A percentile compares a stretch with the other conserved stretches of the same genome.
Conservation (phyloP, 2,888 invertebrate species). For the Dinocampus coccinellae region DNA sequence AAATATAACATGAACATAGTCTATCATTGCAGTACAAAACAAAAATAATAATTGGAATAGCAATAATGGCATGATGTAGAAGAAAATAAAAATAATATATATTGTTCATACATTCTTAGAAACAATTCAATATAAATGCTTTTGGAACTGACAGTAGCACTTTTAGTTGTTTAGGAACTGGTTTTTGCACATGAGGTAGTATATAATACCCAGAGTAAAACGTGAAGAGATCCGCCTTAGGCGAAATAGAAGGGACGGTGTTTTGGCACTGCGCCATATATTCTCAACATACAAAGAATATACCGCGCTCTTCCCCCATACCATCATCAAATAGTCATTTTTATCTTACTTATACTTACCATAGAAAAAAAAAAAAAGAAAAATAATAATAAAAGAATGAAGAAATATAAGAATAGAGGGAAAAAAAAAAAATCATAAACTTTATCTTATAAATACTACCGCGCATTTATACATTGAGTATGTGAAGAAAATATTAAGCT, state of each 20-base stretch:
- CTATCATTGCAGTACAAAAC: neutral
- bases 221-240: conserved; percentile 50
- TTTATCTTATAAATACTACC: too few relatives aligned
- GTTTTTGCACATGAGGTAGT: conserved; percentile 62
- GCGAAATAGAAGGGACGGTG: conserved; percentile 50
- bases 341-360: conserved; percentile 40
- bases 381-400: neutral
- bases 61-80: neutral
- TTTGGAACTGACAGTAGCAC: conserved; percentile 45
- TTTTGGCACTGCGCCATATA: conserved; percentile 64
- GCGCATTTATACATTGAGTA: too few relatives aligned
- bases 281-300: conserved; percentile 53
- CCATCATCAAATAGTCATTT: conserved; percentile 39
- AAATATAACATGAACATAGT: neutral
- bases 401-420: neutral
- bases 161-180: conserved; percentile 54
- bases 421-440: conserved; percentile 21
- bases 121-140: conserved; percentile 36
- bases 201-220: conserved; percentile 38
- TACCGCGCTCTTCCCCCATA: neutral
- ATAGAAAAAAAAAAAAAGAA: conserved; percentile 11
- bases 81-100: too few relatives aligned
- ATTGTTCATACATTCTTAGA: neutral
- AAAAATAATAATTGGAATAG: neutral
- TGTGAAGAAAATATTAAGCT: too few relatives aligned